Conservation (phyloP, 2,888 invertebrate genomes). For the Caenorhabditis wallacei region DNA sequence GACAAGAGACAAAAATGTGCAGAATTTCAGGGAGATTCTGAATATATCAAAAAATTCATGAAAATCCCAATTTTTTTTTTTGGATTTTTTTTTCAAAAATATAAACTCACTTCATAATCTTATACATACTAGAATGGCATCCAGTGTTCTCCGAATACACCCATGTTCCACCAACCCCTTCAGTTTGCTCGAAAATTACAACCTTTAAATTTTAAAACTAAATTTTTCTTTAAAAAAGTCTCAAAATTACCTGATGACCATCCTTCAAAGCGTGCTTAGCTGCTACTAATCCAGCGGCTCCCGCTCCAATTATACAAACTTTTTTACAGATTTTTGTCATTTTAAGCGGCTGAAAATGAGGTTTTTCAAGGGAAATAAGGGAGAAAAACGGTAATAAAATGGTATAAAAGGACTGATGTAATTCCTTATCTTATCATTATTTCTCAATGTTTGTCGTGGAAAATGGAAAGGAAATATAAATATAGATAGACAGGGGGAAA, state of each 20-base stretch:
- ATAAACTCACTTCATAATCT: slow-evolving; percentile 89
- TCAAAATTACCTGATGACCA: slow-evolving; percentile 52
- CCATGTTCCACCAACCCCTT: slow-evolving; percentile 93
- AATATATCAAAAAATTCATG: slow-evolving; percentile 79
- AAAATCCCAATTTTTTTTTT: too few relatives aligned
- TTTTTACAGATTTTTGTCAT: too few relatives aligned
- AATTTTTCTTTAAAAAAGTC: too few relatives aligned
- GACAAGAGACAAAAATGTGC: neutral
- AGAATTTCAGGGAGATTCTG: neutral
- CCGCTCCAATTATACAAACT: slow-evolving; percentile 91
- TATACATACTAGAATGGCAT: slow-evolving; percentile 92
- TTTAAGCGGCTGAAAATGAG: neutral
- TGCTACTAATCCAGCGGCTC: slow-evolving; percentile 88
- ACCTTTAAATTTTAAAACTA: too few relatives aligned
- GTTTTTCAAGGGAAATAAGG: neutral
- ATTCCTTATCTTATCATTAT: slow-evolving; percentile 1
- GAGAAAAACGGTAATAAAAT: neutral
- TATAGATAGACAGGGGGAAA: neutral
- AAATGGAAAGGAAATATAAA: neutral
- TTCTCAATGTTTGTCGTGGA: slow-evolving; percentile 17
- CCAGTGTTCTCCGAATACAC: slow-evolving; percentile 84
- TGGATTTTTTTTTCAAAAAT: neutral
- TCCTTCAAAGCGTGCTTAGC: slow-evolving; percentile 68
- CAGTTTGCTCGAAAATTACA: slow-evolving; percentile 89
- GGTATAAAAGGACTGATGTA: slow-evolving; percentile 12